Conservation (phyloP, 2,113 vertebrate species). For the Centrocercus urophasianus region DNA sequence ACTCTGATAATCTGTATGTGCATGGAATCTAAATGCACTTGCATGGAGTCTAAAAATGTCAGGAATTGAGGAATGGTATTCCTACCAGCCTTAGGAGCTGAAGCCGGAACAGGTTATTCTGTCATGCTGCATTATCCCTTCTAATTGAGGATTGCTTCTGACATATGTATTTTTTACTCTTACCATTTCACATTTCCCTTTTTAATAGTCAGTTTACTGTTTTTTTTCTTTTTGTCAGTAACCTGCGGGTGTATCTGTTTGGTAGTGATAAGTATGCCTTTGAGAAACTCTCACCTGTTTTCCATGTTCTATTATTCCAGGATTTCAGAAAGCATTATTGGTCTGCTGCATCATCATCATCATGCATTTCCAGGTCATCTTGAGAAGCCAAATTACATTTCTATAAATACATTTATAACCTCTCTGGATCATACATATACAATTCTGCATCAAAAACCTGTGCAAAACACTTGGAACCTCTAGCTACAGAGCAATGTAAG, state of each 20-base stretch:
- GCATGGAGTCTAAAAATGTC: not conserved
- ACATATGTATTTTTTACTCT: not conserved
- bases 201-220: not conserved
- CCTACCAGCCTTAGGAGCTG: not conserved
- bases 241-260: not conserved
- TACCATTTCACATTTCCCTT: not conserved
- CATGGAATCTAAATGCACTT: not conserved
- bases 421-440: not conserved
- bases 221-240: slow-evolving; percentile 2
- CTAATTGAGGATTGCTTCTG: not conserved
- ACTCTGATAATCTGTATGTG: not conserved
- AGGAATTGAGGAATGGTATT: not conserved
- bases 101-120: not conserved
- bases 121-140: not conserved
- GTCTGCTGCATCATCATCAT: not conserved
- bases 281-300: not conserved
- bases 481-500: not conserved
- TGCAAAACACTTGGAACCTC: not conserved
- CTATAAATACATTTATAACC: not conserved
- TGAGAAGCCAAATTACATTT: not conserved
- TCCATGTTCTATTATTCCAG: not conserved
- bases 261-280: not conserved
- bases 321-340: not conserved
- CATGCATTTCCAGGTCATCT: not conserved
- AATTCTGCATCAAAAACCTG: not conserved